Evolutionary conservation across 2,888 invertebrate species (phyloP).

Genomic region (Biston stratarius): DNA sequence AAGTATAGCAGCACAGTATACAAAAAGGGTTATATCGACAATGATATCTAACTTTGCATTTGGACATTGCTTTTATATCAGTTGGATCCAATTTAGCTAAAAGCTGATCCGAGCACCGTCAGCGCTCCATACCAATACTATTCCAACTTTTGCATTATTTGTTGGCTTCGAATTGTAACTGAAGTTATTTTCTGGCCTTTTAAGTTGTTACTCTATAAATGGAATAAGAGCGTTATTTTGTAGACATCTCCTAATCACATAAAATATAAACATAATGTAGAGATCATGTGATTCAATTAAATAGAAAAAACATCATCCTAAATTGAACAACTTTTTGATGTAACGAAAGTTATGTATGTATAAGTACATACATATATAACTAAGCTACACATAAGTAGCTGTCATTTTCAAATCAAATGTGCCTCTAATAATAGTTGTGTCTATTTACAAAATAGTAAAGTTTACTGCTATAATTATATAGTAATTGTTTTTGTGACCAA

Average conservation of each 20-base stretch:
- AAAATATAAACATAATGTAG: too few species aligned
- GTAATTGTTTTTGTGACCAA: too few species aligned
- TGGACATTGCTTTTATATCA: constrained; percentile 36
- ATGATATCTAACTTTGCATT: constrained; percentile 23
- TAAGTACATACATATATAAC: too few species aligned
- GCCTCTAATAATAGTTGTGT: too few species aligned
- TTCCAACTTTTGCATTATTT: constrained; percentile 54
- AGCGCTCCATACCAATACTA: constrained; percentile 47
- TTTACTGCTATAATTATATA: too few species aligned
- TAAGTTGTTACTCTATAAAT: background rate
- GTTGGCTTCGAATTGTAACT: constrained; percentile 11
- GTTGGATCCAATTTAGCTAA: constrained; percentile 65
- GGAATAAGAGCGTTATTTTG: background rate
- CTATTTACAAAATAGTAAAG: too few species aligned
- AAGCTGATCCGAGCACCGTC: constrained; percentile 59
- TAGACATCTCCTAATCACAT: background rate
- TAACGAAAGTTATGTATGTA: too few species aligned
- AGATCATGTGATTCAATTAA: too few species aligned
- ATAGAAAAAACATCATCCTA: too few species aligned
- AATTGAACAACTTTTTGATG: too few species aligned
- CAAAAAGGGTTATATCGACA: constrained; percentile 18
- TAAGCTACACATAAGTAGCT: too few species aligned
- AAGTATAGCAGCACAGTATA: background rate
- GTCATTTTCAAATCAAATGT: too few species aligned
- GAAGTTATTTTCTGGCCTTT: constrained; percentile 5